Percentiles rank a stretch among this genome's conserved stretches.
phyloP scores from a whole-genome alignment of 2,888 invertebrate genomes.

The Perithous albicinctus region DNA sequence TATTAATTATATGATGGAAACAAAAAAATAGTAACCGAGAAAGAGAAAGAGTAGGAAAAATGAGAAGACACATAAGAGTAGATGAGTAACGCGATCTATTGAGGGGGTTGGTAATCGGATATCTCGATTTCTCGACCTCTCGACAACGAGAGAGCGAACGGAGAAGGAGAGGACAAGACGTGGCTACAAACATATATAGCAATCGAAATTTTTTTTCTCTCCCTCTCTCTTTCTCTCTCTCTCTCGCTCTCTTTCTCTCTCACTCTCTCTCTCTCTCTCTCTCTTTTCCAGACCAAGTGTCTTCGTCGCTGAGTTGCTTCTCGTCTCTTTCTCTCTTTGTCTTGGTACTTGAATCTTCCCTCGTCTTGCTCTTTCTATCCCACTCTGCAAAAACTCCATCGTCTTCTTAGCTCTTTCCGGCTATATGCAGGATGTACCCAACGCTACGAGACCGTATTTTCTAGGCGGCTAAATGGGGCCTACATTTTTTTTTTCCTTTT shows the following conservation, averaged over 20 bases:
- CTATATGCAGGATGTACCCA: conserved; percentile 20
- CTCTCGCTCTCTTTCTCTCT: background rate
- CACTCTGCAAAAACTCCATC: background rate
- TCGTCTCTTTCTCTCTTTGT: background rate
- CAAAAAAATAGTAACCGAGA: conserved; percentile 13
- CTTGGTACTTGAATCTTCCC: background rate
- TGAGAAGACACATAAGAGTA: background rate
- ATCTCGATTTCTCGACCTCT: conserved; percentile 47
- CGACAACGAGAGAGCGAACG: conserved; percentile 34
- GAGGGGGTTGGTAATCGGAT: conserved; percentile 51
- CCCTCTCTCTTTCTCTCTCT: no score
- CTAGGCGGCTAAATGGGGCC: conserved; percentile 5
- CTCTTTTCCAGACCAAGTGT: conserved; percentile 1
- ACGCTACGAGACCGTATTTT: conserved; percentile 1
- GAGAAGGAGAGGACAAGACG: background rate
- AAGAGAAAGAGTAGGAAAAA: conserved; percentile 8
- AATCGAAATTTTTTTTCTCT: background rate
- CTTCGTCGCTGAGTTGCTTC: background rate
- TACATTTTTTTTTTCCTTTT: no score
- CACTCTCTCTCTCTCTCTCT: background rate
- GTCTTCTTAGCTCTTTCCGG: conserved; percentile 25
- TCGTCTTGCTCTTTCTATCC: background rate
- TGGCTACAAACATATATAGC: background rate
- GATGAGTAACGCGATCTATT: conserved; percentile 49
- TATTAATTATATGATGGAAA: background rate